Conservation (phyloP, 2,888 invertebrate species). For the Ernsta delagoae region DNA sequence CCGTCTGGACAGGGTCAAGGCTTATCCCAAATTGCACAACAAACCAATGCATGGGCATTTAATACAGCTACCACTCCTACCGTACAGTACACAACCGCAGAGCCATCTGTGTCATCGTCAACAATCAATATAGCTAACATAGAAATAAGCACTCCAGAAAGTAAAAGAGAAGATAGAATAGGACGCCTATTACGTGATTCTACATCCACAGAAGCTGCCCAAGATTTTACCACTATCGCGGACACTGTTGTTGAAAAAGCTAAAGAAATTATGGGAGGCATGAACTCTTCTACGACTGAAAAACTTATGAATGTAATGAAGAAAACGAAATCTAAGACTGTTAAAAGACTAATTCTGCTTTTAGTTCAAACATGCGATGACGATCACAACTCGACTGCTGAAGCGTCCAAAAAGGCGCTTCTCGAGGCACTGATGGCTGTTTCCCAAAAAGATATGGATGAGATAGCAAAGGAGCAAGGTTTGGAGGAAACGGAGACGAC, state of each 20-base stretch:
- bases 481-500: conserved; percentile 55
- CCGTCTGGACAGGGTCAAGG: conserved; percentile 62
- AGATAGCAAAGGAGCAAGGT: conserved; percentile 72
- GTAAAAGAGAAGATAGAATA: conserved; percentile 59
- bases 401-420: conserved; percentile 88
- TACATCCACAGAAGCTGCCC: conserved; percentile 77
- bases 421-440: conserved; percentile 88
- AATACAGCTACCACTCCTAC: conserved; percentile 61
- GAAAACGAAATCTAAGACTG: conserved; percentile 91
- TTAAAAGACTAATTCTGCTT: conserved; percentile 89
- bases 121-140: conserved; percentile 51
- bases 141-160: conserved; percentile 58
- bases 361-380: conserved; percentile 92
- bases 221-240: conserved; percentile 87
- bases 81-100: conserved; percentile 57
- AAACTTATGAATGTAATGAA: conserved; percentile 93
- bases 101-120: conserved; percentile 61
- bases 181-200: conserved; percentile 67
- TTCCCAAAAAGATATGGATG: conserved; percentile 83
- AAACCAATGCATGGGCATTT: conserved; percentile 60
- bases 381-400: conserved; percentile 88
- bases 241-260: conserved; percentile 88
- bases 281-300: conserved; percentile 90
- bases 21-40: conserved; percentile 53
- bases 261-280: conserved; percentile 90